Base-by-base conservation (phyloP, 2,797 vertebrate species). In the Lepilemur ruficaudatus region DNA sequence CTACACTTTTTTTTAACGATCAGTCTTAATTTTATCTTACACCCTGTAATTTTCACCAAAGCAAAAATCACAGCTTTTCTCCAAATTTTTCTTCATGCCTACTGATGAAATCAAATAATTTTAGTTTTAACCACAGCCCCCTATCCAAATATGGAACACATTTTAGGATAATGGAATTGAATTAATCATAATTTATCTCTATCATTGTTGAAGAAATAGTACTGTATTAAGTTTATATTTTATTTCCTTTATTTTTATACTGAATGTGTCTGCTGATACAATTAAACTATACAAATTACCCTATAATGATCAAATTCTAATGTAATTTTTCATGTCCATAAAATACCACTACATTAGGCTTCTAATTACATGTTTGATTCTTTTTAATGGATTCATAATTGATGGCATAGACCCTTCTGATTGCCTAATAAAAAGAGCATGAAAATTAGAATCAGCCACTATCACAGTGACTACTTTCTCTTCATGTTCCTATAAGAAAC, bases 361-460 rank as follows among this genome's bases (percentile, higher is more conserved):
- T 97, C 63, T 93, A 96, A 96, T 94, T 92, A n/a, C 25, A 81
- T 82, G 32, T 91, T 93, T 94, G 83, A 59, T 88, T 96, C 61
- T 73, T 81, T 81, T 82, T 82, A 67, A 94, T 88, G 70, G 28
- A 35, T 90, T 96, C 12, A n/a, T 91, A 83, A 91, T 86, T 96
- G 73, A 75, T 94, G 38, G 4, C 52, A 57, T 43, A 78, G 28
- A 83, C 73, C 20, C 52, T 85, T 91, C 73, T 72, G 57, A 57
- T 89, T 93, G 48, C 48, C 79, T 82, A 79, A 52, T 57, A 85
- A 89, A 90, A 91, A 25, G 23, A 57, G 14, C 72, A 30, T 73
- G 73, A 59, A 61, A 70, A 70, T 55, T 75, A 20, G 43, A 87
- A 50, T 78, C 10, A 81, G 30, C n/a, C 20, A 32, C n/a, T 90